phyloP scores from a whole-genome alignment of 2,888 invertebrate species.

The Harpalus rufipes region DNA sequence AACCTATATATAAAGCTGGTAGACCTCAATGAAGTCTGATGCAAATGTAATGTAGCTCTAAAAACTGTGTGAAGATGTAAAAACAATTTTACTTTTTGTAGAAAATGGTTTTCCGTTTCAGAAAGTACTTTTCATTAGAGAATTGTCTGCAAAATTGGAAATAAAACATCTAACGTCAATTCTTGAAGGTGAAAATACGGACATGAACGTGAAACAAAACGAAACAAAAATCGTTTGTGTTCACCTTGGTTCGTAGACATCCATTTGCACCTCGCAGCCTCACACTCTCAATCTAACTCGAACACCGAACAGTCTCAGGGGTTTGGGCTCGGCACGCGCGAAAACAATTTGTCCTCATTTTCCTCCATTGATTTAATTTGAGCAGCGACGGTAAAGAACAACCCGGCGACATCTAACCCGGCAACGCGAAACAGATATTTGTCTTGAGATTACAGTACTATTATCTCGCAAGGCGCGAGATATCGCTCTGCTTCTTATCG shows the following conservation, averaged over 20 bases:
- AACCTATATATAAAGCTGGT: too few relatives aligned
- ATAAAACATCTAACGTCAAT: not conserved
- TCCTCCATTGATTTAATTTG: constrained; percentile 65
- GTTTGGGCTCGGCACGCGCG: constrained; percentile 47
- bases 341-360: constrained; percentile 66
- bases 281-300: not conserved
- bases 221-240: constrained; percentile 26
- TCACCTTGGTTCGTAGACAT: constrained; percentile 32
- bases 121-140: not conserved
- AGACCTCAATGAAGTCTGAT: too few relatives aligned
- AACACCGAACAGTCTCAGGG: constrained; percentile 24
- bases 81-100: not conserved
- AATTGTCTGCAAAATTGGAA: not conserved
- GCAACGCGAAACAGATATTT: constrained; percentile 62
- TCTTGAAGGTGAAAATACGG: not conserved
- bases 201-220: constrained; percentile 21
- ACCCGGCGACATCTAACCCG: constrained; percentile 48
- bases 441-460: constrained; percentile 59
- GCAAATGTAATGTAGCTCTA: too few relatives aligned
- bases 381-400: constrained; percentile 56
- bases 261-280: constrained; percentile 38
- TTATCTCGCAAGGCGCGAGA: constrained; percentile 25
- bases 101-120: not conserved
- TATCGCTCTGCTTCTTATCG: constrained; percentile 50
- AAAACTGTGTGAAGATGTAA: not conserved